Conservation (phyloP, 2,113 vertebrate genomes). For the Bubo scandiacus region DNA sequence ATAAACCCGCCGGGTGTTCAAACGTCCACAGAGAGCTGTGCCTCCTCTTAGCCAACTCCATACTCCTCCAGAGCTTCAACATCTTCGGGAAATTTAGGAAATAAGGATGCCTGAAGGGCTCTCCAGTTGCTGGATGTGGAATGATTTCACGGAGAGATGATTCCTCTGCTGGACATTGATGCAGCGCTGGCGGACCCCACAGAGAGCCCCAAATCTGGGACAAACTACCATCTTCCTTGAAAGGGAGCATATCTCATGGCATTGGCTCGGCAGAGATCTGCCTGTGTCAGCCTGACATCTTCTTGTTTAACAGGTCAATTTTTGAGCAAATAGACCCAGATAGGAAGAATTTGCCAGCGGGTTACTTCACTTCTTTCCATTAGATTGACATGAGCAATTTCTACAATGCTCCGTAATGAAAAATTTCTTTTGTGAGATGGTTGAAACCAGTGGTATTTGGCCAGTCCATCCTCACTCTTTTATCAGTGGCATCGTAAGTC, state of each 20-base stretch:
- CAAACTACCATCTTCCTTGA: background rate
- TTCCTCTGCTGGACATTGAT: rapidly evolving
- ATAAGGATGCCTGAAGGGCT: background rate
- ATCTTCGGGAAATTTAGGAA: background rate
- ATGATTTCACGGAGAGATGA: rapidly evolving
- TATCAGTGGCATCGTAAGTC: background rate
- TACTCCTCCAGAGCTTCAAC: background rate
- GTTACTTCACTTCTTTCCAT: background rate
- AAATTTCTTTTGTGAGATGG: background rate
- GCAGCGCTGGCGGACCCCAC: rapidly evolving
- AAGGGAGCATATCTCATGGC: background rate
- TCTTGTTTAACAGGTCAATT: background rate
- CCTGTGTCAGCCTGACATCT: background rate
- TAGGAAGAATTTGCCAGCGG: background rate
- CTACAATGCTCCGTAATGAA: background rate
- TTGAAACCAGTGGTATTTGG: background rate
- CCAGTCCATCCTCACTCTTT: background rate
- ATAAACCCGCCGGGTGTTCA: background rate
- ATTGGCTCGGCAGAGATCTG: background rate
- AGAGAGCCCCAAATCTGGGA: background rate
- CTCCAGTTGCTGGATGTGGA: background rate
- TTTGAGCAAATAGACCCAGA: background rate
- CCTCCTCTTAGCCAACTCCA: background rate
- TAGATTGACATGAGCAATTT: background rate
- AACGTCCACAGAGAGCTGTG: background rate